phyloP scores from a whole-genome alignment of 2,113 vertebrate genomes.

The Ammodytes dubius region DNA sequence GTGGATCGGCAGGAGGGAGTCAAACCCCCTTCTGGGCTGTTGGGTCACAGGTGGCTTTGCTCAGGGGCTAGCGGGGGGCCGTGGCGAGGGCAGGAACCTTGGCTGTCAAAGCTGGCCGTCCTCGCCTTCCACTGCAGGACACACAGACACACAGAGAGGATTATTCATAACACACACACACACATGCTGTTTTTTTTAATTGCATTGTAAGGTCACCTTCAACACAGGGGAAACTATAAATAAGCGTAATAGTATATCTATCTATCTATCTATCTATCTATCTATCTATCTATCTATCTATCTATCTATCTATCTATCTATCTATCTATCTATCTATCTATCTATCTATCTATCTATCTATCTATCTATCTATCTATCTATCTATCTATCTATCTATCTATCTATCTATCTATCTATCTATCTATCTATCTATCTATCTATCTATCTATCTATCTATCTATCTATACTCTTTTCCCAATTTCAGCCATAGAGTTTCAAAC shows the following conservation, averaged over 20 bases:
- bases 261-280: neutral
- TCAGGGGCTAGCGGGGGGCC: constrained; percentile 94
- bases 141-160: constrained; percentile 57
- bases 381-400: neutral
- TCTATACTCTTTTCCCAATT: neutral
- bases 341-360: no score
- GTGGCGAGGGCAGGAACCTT: constrained; percentile 95
- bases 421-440: neutral
- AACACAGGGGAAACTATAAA: neutral
- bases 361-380: no score
- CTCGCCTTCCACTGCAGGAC: constrained; percentile 94
- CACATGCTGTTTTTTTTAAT: neutral
- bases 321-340: neutral
- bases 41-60: constrained; percentile 78
- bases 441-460: neutral
- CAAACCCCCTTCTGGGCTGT: constrained; percentile 65
- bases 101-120: constrained; percentile 96
- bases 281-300: neutral
- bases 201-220: neutral
- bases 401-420: no score
- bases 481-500: neutral
- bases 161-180: constrained; percentile 40
- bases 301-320: neutral
- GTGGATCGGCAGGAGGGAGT: constrained; percentile 70
- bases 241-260: neutral